Evolutionary conservation across 2,888 invertebrate species (phyloP), one percentile per base, ranked within the genome.

Genomic region (Blastobasis adustella): DNA sequence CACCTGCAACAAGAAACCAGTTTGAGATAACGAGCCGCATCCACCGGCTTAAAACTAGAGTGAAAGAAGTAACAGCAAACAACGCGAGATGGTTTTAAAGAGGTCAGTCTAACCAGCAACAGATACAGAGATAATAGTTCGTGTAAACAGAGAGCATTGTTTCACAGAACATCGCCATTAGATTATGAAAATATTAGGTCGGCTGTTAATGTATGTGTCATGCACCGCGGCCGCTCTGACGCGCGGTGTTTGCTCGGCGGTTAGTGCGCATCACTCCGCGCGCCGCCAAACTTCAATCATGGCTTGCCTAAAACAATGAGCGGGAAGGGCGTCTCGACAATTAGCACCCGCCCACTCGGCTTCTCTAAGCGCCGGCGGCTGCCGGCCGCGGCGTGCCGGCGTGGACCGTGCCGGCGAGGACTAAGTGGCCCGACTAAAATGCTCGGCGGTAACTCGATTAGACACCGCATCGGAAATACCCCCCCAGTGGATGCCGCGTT

Each of bases 101-200:
- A 86, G 86, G 86, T 76, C 84, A 82, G 79, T 82, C 86, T 86
- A 85, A 87, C 83, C 73, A 82, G 81, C 61, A 79, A 79, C 81
- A 83, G 82, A 81, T 78, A 83, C 78, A 75, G 67, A 82, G 77
- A 79, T 84, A 87, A 87, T 80, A 82, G 78, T 70, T 80, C 76
- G 77, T 79, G 67, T 78, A 85, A 85, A 87, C 86, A 80, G 58
- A 51, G 60, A 79, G 76, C 77, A 85, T 86, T 86, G 87, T 87
- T 88, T 87, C 85, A 87, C 82, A 85, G 84, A 86, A 84, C 86
- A 86, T 86, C 79, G 87, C 87, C 87, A 87, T 88, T 86, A 88
- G 87, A 87, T 88, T 87, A 87, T 87, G 86, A 87, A 87, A 87
- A 87, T 87, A 86, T 88, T 86, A 86, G 86, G 84, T 80, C 73